These are phyloP conservation scores for Brachyistius frenatus DNA, from an alignment of 2,113 vertebrate species.

Conservation along the genomic window DNA sequence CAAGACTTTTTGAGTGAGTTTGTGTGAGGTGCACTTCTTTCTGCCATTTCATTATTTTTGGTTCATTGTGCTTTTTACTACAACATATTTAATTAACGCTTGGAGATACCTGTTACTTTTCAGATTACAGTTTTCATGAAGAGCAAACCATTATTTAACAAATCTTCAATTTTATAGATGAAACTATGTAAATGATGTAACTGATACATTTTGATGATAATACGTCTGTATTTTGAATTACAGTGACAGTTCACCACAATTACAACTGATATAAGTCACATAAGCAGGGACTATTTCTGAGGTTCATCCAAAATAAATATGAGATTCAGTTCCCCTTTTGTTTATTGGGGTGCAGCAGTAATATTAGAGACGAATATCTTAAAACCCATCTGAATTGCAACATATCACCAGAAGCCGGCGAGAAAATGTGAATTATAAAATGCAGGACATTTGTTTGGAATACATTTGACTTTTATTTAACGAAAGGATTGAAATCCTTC, in stretches of 20 bases:
- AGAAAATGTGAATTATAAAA: neutral
- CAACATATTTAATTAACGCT: constrained; percentile 9
- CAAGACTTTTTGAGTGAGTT: constrained; percentile 6
- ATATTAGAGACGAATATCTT: too few relatives aligned
- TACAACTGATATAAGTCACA: too few relatives aligned
- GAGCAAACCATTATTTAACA: too few relatives aligned
- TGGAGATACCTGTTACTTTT: neutral
- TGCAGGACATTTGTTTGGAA: neutral
- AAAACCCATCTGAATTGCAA: too few relatives aligned
- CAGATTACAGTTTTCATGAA: too few relatives aligned
- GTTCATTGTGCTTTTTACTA: constrained; percentile 7
- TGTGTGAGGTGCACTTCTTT: constrained; percentile 6
- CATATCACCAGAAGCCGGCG: neutral
- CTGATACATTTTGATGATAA: neutral
- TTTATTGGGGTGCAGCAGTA: too few relatives aligned
- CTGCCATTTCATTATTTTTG: constrained; percentile 6
- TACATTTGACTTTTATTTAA: constrained; percentile 14
- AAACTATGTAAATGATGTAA: neutral
- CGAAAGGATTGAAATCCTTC: constrained; percentile 15
- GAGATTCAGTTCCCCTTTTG: too few relatives aligned
- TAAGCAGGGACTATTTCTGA: too few relatives aligned
- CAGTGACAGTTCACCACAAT: too few relatives aligned
- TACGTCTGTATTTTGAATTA: neutral
- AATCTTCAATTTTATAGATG: neutral
- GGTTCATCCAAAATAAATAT: too few relatives aligned